Percentiles rank a stretch among this genome's conserved stretches.
Conservation (phyloP, 2,113 vertebrate genomes). For the Coturnix japonica region DNA sequence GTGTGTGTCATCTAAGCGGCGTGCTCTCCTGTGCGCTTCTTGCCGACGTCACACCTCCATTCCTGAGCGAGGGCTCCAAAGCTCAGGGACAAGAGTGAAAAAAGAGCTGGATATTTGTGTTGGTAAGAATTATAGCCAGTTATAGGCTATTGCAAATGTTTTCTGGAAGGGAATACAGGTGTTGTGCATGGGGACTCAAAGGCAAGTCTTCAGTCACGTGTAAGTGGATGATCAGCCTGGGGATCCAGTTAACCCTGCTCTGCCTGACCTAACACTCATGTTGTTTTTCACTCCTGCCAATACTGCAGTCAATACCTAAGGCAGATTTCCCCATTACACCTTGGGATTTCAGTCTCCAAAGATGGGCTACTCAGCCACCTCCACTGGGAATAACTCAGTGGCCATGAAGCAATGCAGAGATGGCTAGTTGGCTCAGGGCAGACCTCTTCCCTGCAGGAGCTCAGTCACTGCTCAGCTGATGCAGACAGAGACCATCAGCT, state of each 20-base stretch:
- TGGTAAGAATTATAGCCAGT: neutral
- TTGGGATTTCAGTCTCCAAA: neutral
- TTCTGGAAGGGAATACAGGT: neutral
- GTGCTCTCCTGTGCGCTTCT: neutral
- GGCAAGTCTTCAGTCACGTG: accelerated
- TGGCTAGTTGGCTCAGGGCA: neutral
- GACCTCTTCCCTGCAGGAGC: neutral
- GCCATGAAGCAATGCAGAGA: neutral
- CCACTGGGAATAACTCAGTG: neutral
- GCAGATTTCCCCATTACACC: accelerated
- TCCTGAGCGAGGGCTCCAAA: neutral
- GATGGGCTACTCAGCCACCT: neutral
- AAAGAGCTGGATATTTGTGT: neutral
- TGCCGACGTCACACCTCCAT: neutral
- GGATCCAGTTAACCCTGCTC: accelerated
- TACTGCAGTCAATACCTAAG: neutral
- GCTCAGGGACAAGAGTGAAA: neutral
- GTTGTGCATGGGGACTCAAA: neutral
- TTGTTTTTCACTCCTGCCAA: neutral
- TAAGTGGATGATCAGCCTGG: accelerated
- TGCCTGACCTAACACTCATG: accelerated
- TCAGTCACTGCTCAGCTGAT: neutral
- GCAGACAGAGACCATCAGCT: neutral
- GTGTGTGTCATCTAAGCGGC: neutral
- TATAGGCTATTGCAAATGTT: neutral